Percentiles rank a stretch among this genome's conserved stretches.
phyloP scores from a whole-genome alignment of 2,888 invertebrate genomes.

The Platyscelio sp. region DNA sequence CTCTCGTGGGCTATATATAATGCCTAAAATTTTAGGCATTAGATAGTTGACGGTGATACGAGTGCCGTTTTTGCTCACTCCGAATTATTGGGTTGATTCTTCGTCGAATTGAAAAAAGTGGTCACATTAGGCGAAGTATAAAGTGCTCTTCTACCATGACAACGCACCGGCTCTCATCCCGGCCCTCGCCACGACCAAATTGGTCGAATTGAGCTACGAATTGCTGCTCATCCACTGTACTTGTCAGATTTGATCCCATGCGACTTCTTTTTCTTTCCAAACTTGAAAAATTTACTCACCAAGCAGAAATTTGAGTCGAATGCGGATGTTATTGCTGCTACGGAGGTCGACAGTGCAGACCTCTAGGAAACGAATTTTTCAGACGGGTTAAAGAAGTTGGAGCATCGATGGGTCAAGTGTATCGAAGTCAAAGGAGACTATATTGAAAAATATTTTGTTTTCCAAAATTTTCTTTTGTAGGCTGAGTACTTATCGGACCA shows the following conservation, averaged over 20 bases:
- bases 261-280: background rate
- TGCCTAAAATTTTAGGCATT: too few species aligned
- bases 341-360: conserved; percentile 1
- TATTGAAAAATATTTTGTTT: conserved; percentile 33
- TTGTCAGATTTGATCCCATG: background rate
- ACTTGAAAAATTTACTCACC: background rate
- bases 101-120: background rate
- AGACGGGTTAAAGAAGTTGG: conserved; percentile 31
- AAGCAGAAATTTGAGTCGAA: background rate
- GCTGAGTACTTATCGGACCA: conserved; percentile 17
- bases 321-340: background rate
- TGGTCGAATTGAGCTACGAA: conserved; percentile 28
- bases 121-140: background rate
- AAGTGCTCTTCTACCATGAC: conserved; percentile 41
- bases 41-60: too few species aligned
- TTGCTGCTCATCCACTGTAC: conserved; percentile 5
- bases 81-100: too few species aligned
- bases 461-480: conserved; percentile 18
- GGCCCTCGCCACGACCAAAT: conserved; percentile 16
- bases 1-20: too few species aligned
- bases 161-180: conserved; percentile 38
- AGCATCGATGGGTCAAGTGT: conserved; percentile 48
- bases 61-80: too few species aligned
- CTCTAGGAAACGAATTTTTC: conserved; percentile 66
- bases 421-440: conserved; percentile 44